phyloP scores from a whole-genome alignment of 2,888 invertebrate genomes.

The Ceramica pisi region DNA sequence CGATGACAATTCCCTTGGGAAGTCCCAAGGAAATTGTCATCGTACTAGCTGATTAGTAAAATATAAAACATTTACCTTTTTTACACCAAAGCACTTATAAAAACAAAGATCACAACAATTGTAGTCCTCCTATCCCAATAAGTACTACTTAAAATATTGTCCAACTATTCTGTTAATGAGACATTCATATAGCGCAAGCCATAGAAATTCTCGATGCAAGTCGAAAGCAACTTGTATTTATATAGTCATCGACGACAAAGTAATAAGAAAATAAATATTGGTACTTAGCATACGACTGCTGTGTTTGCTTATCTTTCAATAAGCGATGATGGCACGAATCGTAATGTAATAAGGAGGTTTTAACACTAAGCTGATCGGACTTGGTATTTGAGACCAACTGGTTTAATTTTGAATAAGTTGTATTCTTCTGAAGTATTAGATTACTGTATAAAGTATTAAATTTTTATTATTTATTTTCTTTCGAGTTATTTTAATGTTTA shows the following conservation, averaged over 20 bases:
- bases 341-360: neutral
- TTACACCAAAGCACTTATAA: neutral
- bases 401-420: neutral
- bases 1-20: no score
- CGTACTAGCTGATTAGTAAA: no score
- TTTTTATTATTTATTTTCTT: no score
- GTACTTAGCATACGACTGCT: neutral
- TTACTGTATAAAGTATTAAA: no score
- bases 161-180: neutral
- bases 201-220: neutral
- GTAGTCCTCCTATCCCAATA: neutral
- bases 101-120: neutral
- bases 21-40: no score
- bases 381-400: neutral
- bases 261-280: slow-evolving; percentile 18
- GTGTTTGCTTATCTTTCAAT: slow-evolving; percentile 18
- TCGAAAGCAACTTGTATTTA: neutral
- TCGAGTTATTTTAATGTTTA: no score
- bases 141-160: neutral
- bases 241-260: slow-evolving; percentile 1
- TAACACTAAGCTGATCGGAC: slow-evolving; percentile 3
- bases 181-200: neutral
- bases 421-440: neutral
- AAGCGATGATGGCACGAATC: neutral
- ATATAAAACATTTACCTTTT: slow-evolving; percentile 4